Base-by-base conservation (phyloP, 2,888 invertebrate species). In the Tanytarsus gracilentus region DNA sequence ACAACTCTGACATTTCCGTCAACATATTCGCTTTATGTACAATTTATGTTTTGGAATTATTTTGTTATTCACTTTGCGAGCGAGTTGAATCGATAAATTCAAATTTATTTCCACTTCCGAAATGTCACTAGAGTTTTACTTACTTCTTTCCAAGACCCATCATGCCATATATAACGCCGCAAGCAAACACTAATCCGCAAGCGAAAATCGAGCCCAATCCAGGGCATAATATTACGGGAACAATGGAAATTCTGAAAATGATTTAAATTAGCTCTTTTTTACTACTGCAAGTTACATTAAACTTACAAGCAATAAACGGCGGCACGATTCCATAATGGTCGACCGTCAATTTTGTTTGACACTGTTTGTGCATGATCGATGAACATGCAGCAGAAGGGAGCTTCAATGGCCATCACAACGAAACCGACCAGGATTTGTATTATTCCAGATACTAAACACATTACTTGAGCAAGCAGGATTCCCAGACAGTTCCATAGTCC, bases 311-410 rank as follows among this genome's bases (percentile, higher is more conserved):
- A 80, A 76, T 96, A 97, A 55, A 84, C 76, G 4, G 81, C 82
- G 9, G 92, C 94, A 75, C 92, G 86, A 70, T 93, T 87, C 88
- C 90, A 95, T 70, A 89, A 83, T 0, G 95, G 93, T 65, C 89
- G 81, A 60, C 78, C 77, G 68, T 96, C 94, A 59, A 90, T 83
- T 76, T 83, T 85, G 68, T 85, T 85, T 62, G 91, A 88, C 60
- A 95, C 77, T 63, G 82, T 81, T 75, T 92, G 89, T 61, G 97
- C 93, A 77, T 90, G 90, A 70, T 96, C 97, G 65, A 98, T 82
- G 76, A 95, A 98, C 76, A 93, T 82, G 76, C 96, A 98, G 76
- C 96, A 97, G 73, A 92, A 97, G 0, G 98, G 98, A 39, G 97
- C 96, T 76, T 98, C 98, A 68, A 96, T 81, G 48, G 88, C 83